Conservation (phyloP, 2,113 vertebrate genomes). For the Xiphophorus couchianus region DNA sequence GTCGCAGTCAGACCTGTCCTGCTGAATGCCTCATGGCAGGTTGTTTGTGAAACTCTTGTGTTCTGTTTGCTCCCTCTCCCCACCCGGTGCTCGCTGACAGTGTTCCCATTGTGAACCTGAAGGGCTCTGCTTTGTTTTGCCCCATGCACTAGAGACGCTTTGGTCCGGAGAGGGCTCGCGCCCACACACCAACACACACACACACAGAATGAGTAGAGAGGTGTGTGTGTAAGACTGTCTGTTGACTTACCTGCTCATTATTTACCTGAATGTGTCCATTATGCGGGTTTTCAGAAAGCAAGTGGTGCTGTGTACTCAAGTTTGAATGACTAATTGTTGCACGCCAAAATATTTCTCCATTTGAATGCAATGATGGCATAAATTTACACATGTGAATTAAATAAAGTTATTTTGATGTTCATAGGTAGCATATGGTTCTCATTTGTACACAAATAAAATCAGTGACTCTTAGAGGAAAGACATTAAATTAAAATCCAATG, state of each 20-base stretch:
- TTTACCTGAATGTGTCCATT: constrained; percentile 17
- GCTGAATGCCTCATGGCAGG: constrained; percentile 74
- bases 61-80: constrained; percentile 72
- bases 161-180: constrained; percentile 44
- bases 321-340: neutral
- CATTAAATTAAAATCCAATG: constrained; percentile 46
- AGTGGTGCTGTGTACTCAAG: neutral
- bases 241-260: constrained; percentile 62
- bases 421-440: constrained; percentile 16
- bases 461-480: constrained; percentile 18
- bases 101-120: constrained; percentile 66
- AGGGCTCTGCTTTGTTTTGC: constrained; percentile 68
- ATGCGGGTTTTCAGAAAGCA: neutral
- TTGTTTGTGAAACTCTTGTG: constrained; percentile 77
- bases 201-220: constrained; percentile 26
- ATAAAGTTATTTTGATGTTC: neutral
- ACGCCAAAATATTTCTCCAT: neutral
- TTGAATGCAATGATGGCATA: neutral
- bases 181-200: constrained; percentile 14
- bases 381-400: neutral
- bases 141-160: constrained; percentile 58
- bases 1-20: constrained; percentile 71
- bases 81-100: constrained; percentile 65
- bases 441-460: constrained; percentile 43
- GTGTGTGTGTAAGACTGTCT: constrained; percentile 19